These are phyloP conservation scores for Julus scandinavius DNA, from an alignment of 2,888 invertebrate genomes.

Conservation along the genomic window DNA sequence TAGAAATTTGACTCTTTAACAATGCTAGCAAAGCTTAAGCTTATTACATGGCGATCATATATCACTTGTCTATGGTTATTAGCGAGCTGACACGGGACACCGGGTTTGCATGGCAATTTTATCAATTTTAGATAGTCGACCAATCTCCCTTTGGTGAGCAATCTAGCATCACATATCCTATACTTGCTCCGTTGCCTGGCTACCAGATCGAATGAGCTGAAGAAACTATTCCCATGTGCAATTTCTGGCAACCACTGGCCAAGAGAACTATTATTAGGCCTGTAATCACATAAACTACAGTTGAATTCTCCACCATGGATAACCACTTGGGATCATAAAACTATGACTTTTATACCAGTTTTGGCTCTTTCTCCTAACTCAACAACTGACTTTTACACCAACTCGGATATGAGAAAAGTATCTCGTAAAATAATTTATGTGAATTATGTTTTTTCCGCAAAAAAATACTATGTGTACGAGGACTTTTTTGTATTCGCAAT, in stretches of 20 bases:
- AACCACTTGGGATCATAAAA: not conserved
- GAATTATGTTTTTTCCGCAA: not conserved
- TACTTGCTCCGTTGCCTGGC: constrained; percentile 3
- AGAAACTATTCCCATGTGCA: not conserved
- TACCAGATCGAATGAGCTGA: constrained; percentile 20
- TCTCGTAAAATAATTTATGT: not conserved
- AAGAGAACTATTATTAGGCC: constrained; percentile 5
- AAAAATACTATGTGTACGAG: not conserved
- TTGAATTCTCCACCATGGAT: constrained; percentile 2
- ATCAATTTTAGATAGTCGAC: constrained; percentile 17
- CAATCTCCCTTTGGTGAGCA: not conserved
- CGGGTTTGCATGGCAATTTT: constrained; percentile 17
- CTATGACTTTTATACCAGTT: not conserved
- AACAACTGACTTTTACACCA: not conserved
- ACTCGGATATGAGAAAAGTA: not conserved
- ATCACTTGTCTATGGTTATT: constrained; percentile 35
- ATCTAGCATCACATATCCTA: not conserved
- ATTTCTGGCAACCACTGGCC: not conserved
- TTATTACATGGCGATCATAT: constrained; percentile 12
- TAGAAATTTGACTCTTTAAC: not conserved
- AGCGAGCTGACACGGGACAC: not conserved
- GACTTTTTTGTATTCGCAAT: not conserved
- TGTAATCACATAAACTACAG: constrained; percentile 30
- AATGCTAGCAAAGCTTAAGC: constrained; percentile 2
- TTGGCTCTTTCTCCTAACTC: not conserved